Evolutionary conservation across 2,113 vertebrate genomes (phyloP), one percentile per base, ranked within the genome.

Genomic region (Trematocara unimaculatum): DNA sequence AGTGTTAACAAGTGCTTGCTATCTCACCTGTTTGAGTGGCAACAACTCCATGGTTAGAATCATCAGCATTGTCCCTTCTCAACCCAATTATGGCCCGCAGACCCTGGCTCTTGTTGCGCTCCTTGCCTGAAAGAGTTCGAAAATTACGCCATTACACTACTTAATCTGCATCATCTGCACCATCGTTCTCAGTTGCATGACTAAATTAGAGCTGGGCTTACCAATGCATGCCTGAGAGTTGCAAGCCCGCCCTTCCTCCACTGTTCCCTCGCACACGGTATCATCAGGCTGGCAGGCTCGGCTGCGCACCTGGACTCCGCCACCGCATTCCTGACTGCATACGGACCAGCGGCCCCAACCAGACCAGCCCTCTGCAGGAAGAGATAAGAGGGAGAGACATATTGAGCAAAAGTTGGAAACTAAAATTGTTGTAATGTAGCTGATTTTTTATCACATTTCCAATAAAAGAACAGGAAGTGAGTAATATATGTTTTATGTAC

Each of bases 261-360:
- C 96, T 23, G 98, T 98, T 49, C 98, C 98, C 89, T 98, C 97
- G 79, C 98, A 99, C 83, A 96, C 94, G 9, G 92, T 95, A 18
- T 98, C 96, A 1, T 97, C 97, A 1, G 98, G 97, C 84, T 97
- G 97, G 89, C 98, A 99, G 58, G 95, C 92, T 31, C 98, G 96
- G 84, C 97, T 98, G 79, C 98, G 97, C 26, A 98, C 97, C 95
- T 99, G 99, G 81, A 98, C 96, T 91, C 99, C 98, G 7, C 98
- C 98, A 13, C 98, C 98, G 11, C 99, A 99, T 91, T 99, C 98
- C 91, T 97, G 97, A 93, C 98, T 99, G 95, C 99, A 99, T 62
- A 98, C 98, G 1, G 98, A 67, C 60, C 99, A 99, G 84, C 97
- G 94, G 4, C 97, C 97, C 99, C 99, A 99, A 0, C 97, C 88